phyloP scores from a whole-genome alignment of 2,797 vertebrate genomes.

The Clarias fuscus region DNA sequence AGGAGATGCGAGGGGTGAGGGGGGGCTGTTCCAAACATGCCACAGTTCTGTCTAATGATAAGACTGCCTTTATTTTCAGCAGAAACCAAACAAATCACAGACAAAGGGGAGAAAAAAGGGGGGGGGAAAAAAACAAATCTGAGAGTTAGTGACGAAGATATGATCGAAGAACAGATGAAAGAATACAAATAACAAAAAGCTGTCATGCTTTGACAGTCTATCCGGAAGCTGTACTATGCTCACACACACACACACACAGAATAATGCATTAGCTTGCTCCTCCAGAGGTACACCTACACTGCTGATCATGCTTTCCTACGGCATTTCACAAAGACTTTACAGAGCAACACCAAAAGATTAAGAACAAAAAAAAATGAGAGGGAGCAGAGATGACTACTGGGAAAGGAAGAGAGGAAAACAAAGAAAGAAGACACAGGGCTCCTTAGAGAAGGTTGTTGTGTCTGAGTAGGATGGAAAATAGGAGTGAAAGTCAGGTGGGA shows the following conservation, averaged over 20 bases:
- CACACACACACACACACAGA: conserved; percentile 55
- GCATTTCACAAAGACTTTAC: conserved; percentile 55
- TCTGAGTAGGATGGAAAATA: conserved; percentile 40
- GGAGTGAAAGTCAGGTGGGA: conserved; percentile 27
- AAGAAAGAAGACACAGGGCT: conserved; percentile 14
- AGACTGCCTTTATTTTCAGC: background rate
- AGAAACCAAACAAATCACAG: conserved; percentile 41
- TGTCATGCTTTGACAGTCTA: conserved; percentile 60
- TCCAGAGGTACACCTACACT: conserved; percentile 17
- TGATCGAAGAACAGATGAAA: conserved; percentile 43
- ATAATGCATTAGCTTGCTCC: conserved; percentile 63
- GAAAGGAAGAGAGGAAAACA: background rate
- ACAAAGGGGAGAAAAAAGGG: background rate
- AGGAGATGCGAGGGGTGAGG: background rate
- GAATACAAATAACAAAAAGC: conserved; percentile 68
- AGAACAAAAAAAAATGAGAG: conserved; percentile 3
- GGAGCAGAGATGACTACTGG: background rate
- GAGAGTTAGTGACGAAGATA: background rate
- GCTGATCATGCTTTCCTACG: conserved; percentile 51
- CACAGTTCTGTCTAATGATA: background rate
- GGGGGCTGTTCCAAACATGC: background rate
- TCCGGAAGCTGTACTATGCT: conserved; percentile 40
- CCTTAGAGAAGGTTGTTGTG: conserved; percentile 38
- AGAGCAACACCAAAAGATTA: conserved; percentile 22
- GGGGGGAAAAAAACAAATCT: background rate